Conservation (phyloP, 2,888 invertebrate species). For the Nomada hirtipes region DNA sequence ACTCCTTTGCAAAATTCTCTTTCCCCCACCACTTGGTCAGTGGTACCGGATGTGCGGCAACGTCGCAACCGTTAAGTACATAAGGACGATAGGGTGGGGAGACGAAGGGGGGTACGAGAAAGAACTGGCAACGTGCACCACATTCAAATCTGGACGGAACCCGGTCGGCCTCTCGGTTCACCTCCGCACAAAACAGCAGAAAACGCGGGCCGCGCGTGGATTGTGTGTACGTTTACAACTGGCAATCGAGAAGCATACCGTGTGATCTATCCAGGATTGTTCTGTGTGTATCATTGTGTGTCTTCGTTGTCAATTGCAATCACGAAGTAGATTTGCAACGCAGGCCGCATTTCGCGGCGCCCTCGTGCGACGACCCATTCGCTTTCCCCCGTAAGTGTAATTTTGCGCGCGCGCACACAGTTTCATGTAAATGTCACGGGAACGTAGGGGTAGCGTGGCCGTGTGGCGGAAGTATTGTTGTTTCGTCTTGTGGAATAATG, state of each 20-base stretch:
- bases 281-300: constrained; percentile 5
- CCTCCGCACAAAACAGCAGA: constrained; percentile 70
- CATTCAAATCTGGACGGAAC: constrained; percentile 81
- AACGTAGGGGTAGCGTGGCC: constrained; percentile 70
- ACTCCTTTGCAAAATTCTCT: constrained; percentile 69
- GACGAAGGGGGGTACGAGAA: constrained; percentile 64
- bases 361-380: constrained; percentile 63
- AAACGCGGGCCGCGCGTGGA: constrained; percentile 62
- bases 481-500: constrained; percentile 80
- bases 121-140: constrained; percentile 83
- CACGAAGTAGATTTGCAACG: constrained; percentile 13
- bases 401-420: constrained; percentile 52
- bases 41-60: constrained; percentile 82
- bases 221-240: constrained; percentile 23
- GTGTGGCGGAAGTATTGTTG: constrained; percentile 71
- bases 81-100: constrained; percentile 72
- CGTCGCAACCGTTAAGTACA: constrained; percentile 83
- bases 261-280: not conserved
- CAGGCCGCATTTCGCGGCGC: constrained; percentile 61
- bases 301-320: constrained; percentile 20
- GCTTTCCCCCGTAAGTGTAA: constrained; percentile 52
- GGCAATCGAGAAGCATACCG: not conserved
- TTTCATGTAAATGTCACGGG: constrained; percentile 80
- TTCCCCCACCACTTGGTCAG: constrained; percentile 73
- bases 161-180: constrained; percentile 73